These are phyloP conservation scores for Typhlomys cinereus DNA, from an alignment of 2,113 vertebrate species.

Conservation along the genomic window DNA sequence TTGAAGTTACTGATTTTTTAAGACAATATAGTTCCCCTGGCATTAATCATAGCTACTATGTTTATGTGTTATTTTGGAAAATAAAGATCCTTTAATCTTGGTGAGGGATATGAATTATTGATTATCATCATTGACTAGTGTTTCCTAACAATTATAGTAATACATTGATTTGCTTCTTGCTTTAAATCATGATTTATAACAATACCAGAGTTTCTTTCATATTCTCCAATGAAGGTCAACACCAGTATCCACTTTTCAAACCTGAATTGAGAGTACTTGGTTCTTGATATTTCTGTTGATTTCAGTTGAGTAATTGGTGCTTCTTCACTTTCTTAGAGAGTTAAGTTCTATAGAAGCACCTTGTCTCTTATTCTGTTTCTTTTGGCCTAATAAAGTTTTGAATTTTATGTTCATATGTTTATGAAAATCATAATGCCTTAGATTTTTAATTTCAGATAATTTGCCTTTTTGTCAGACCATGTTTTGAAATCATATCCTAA, in stretches of 20 bases:
- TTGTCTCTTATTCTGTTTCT: neutral
- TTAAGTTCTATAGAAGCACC: neutral
- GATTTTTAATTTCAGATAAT: slow-evolving; percentile 14
- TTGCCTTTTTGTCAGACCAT: neutral
- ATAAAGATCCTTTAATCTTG: slow-evolving; percentile 4
- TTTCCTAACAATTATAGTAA: slow-evolving; percentile 8
- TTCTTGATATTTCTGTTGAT: neutral
- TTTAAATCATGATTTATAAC: slow-evolving; percentile 22
- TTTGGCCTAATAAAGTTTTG: neutral
- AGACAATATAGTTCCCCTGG: neutral
- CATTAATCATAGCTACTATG: slow-evolving; percentile 3
- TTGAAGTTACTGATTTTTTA: slow-evolving; percentile 40
- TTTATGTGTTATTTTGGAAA: neutral
- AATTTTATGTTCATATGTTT: slow-evolving; percentile 42
- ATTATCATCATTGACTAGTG: neutral
- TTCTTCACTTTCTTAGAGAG: neutral
- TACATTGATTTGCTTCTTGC: slow-evolving; percentile 3
- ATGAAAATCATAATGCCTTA: neutral
- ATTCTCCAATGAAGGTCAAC: neutral
- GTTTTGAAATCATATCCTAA: slow-evolving; percentile 36
- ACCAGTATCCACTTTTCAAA: neutral
- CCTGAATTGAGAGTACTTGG: neutral
- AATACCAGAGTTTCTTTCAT: neutral
- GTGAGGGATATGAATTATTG: slow-evolving; percentile 26
- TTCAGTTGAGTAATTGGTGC: neutral